Percentiles rank a stretch among this genome's conserved stretches.
phyloP scores from a whole-genome alignment of 1,140 invertebrate species.

The Eciton burchellii region DNA sequence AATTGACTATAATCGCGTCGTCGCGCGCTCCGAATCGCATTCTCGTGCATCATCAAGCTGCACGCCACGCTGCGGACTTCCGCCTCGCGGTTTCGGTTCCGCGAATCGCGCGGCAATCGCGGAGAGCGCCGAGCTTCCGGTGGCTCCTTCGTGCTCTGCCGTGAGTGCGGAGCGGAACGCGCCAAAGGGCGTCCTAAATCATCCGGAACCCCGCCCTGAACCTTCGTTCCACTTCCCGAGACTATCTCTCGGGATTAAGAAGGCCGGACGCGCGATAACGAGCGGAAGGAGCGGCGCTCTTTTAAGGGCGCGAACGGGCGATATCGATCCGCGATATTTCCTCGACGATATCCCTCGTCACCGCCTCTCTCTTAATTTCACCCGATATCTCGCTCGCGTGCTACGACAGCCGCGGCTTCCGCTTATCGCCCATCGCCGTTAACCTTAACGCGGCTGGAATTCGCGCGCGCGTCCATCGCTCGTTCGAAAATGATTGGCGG shows the following conservation, averaged over 20 bases:
- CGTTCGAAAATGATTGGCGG: no score
- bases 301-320: slow-evolving; percentile 1
- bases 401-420: slow-evolving; percentile 23
- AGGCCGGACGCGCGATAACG: no score
- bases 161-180: no score
- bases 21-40: slow-evolving; percentile 34
- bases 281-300: slow-evolving; percentile 38
- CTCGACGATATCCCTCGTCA: not conserved
- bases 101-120: slow-evolving; percentile 20
- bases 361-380: slow-evolving; percentile 42
- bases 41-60: slow-evolving; percentile 52
- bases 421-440: slow-evolving; percentile 27
- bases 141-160: no score
- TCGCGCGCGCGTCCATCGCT: no score
- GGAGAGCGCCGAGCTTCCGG: not conserved
- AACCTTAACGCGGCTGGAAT: slow-evolving; percentile 27
- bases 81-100: slow-evolving; percentile 38
- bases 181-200: not conserved
- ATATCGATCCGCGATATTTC: no score
- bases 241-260: slow-evolving; percentile 4
- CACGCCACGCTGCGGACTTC: slow-evolving; percentile 37
- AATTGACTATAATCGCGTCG: slow-evolving; percentile 43
- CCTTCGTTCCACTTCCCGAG: no score
- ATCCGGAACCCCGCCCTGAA: no score
- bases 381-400: slow-evolving; percentile 46